These are phyloP conservation scores for Timema podura DNA, from an alignment of 2,888 invertebrate species.

Conservation along the genomic window DNA sequence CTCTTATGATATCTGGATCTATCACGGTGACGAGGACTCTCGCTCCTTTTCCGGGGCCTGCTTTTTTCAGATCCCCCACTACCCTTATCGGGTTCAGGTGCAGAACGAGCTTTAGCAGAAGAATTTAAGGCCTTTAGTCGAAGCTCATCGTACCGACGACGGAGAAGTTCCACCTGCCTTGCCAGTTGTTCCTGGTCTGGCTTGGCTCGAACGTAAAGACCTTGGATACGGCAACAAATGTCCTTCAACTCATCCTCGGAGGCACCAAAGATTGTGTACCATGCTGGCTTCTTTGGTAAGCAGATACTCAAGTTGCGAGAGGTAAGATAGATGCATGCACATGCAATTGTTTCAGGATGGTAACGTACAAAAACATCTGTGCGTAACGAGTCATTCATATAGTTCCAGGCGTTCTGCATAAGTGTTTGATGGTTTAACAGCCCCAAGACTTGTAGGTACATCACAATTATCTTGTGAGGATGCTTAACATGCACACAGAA, in stretches of 20 bases:
- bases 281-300: conserved; percentile 81
- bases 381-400: conserved; percentile 98
- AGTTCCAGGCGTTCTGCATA: conserved; percentile 97
- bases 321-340: conserved; percentile 97
- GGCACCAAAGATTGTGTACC: conserved; percentile 86
- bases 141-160: no score
- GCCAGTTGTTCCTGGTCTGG: conserved; percentile 43
- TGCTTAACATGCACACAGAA: conserved; percentile 99
- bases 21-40: no score
- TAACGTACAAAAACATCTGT: conserved; percentile 96
- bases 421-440: conserved; percentile 82
- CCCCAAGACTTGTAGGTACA: conserved; percentile 89
- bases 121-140: no score
- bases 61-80: no score
- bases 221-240: conserved; percentile 75
- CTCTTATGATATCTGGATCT: no score
- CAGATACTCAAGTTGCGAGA: conserved; percentile 82
- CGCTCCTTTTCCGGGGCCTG: no score
- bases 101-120: no score
- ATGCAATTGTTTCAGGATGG: conserved; percentile 95
- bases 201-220: conserved; percentile 78
- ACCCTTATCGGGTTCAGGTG: no score
- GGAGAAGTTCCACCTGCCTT: no score
- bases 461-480: conserved; percentile 96
- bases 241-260: conserved; percentile 77